Evolutionary conservation across 2,113 vertebrate species (phyloP).

Genomic region (Oncorhynchus clarkii): DNA sequence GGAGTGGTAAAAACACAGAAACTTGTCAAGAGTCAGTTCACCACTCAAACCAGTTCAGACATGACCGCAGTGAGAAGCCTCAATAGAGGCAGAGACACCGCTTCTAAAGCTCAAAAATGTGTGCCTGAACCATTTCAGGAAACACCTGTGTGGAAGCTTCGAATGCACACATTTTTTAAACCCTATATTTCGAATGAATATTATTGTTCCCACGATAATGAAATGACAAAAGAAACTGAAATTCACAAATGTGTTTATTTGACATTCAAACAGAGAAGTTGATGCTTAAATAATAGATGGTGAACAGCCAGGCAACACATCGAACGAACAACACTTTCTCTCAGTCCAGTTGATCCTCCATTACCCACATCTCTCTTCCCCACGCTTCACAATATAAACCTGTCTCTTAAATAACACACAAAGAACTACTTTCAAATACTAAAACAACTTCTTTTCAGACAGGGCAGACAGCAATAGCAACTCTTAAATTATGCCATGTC

Average conservation of each 20-base stretch:
- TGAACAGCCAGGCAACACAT: neutral
- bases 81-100: neutral
- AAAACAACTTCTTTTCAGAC: neutral
- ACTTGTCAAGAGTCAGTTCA: neutral
- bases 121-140: neutral
- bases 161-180: neutral
- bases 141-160: neutral
- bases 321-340: no score
- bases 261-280: constrained; percentile 35
- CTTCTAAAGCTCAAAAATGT: neutral
- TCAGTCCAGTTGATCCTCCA: neutral
- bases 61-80: neutral
- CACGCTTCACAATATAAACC: neutral
- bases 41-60: constrained; percentile 30
- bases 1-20: neutral
- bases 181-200: neutral
- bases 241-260: constrained; percentile 61
- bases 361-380: neutral
- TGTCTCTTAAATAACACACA: neutral
- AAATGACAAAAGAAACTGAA: constrained; percentile 48
- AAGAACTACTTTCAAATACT: neutral
- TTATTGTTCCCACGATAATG: constrained; percentile 5
- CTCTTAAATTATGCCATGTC: neutral
- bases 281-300: constrained; percentile 30
- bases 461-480: constrained; percentile 4